A percentile compares a stretch with the other conserved stretches of the same genome.
phyloP scores from a whole-genome alignment of 1,140 invertebrate species.

The Ruditapes philippinarum region DNA sequence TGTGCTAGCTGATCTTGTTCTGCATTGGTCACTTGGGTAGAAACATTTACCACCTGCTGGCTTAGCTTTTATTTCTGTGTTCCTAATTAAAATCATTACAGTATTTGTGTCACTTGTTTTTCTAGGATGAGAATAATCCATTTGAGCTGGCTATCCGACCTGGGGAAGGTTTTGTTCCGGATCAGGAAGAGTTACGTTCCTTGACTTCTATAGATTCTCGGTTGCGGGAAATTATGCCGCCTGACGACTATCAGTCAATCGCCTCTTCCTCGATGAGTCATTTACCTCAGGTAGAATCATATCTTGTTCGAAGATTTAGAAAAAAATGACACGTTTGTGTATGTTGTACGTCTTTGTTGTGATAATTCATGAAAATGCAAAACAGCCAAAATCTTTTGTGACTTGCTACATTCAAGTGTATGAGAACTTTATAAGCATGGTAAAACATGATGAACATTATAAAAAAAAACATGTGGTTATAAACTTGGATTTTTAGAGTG shows the following conservation, averaged over 20 bases:
- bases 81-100: no score
- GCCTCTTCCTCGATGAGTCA: conserved; percentile 51
- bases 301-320: conserved; percentile 46
- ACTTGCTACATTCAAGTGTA: no score
- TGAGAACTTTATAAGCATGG: no score
- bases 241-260: conserved; percentile 78
- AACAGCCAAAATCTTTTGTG: no score
- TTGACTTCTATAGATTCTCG: conserved; percentile 77
- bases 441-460: no score
- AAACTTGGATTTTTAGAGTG: no score
- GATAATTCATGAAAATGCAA: not conserved
- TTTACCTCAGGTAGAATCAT: conserved; percentile 65
- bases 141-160: conserved; percentile 75
- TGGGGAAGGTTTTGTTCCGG: conserved; percentile 78
- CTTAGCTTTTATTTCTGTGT: no score
- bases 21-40: no score
- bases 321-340: conserved; percentile 17
- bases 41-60: no score
- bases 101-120: not conserved
- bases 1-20: no score
- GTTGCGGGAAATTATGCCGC: conserved; percentile 75
- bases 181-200: conserved; percentile 68
- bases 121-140: conserved; percentile 72
- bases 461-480: no score
- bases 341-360: not conserved